Conservation (phyloP, 2,888 invertebrate species). For the Lapara coniferarum region DNA sequence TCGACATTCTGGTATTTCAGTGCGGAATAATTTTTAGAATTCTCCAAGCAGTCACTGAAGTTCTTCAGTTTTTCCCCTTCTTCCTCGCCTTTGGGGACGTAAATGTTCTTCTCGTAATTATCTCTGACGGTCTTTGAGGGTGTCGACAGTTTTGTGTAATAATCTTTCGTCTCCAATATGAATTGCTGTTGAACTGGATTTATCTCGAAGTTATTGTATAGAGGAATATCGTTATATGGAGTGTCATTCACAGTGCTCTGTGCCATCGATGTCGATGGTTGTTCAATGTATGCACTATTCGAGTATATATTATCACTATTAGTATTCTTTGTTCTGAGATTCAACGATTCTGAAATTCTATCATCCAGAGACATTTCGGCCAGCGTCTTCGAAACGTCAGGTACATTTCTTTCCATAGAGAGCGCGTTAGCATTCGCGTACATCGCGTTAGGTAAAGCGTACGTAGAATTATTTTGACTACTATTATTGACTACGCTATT, state of each 20-base stretch:
- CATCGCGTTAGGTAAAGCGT: slow-evolving; percentile 49
- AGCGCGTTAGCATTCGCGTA: slow-evolving; percentile 56
- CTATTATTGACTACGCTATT: slow-evolving; percentile 52
- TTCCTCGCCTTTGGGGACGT: slow-evolving; percentile 69
- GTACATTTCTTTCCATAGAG: slow-evolving; percentile 52
- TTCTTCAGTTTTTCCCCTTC: slow-evolving; percentile 67
- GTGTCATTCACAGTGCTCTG: slow-evolving; percentile 41
- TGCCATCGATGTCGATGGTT: slow-evolving; percentile 49
- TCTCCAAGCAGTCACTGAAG: slow-evolving; percentile 69
- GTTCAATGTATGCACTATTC: slow-evolving; percentile 50
- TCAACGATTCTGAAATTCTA: slow-evolving; percentile 76
- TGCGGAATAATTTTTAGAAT: slow-evolving; percentile 75
- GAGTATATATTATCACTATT: slow-evolving; percentile 67
- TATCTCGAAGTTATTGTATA: slow-evolving; percentile 67
- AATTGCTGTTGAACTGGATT: slow-evolving; percentile 67
- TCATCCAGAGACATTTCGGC: slow-evolving; percentile 75
- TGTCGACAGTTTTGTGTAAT: slow-evolving; percentile 72
- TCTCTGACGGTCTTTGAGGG: slow-evolving; percentile 51
- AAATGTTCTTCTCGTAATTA: slow-evolving; percentile 76
- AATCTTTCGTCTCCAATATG: slow-evolving; percentile 73
- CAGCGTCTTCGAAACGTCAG: slow-evolving; percentile 49
- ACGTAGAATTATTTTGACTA: slow-evolving; percentile 48
- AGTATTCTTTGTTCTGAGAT: slow-evolving; percentile 69
- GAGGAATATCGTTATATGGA: slow-evolving; percentile 63
- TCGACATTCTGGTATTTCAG: slow-evolving; percentile 72